Evolutionary conservation across 2,888 invertebrate genomes (phyloP).

Genomic region (Pyrgus malvae): DNA sequence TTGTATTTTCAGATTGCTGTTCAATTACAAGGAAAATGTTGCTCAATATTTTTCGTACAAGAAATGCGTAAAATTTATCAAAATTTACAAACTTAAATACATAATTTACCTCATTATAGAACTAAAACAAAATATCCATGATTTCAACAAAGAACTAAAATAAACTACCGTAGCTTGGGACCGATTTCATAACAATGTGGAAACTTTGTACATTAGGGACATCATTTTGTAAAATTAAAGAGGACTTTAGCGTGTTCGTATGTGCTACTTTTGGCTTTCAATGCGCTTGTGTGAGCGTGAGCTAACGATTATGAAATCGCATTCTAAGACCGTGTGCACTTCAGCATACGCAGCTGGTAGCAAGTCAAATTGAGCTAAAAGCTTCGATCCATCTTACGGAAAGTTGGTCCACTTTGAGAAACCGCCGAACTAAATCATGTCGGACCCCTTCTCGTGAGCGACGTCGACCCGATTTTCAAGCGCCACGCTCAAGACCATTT

Average conservation of each 20-base stretch:
- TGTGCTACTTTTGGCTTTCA: not conserved
- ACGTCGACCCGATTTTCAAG: slow-evolving; percentile 65
- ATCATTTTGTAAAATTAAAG: slow-evolving; percentile 3
- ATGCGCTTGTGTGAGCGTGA: not conserved
- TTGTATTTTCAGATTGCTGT: no score
- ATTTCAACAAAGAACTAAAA: not conserved
- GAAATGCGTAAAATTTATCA: no score
- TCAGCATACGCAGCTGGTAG: slow-evolving; percentile 57
- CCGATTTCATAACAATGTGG: not conserved
- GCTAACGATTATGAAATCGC: slow-evolving; percentile 23
- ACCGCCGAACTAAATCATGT: slow-evolving; percentile 59
- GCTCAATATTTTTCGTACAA: no score
- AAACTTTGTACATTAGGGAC: slow-evolving; percentile 5
- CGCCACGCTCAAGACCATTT: slow-evolving; percentile 49
- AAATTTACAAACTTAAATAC: no score
- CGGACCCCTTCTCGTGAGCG: slow-evolving; percentile 47
- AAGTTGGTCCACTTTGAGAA: slow-evolving; percentile 70
- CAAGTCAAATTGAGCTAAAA: slow-evolving; percentile 70
- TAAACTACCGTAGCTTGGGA: not conserved
- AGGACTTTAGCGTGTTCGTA: not conserved
- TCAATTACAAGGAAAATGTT: no score
- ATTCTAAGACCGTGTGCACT: slow-evolving; percentile 41
- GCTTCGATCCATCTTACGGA: slow-evolving; percentile 72
- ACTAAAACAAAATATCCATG: not conserved
- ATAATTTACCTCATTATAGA: no score